Conservation (phyloP, 2,888 invertebrate genomes). For the Drosophila diplacantha region DNA sequence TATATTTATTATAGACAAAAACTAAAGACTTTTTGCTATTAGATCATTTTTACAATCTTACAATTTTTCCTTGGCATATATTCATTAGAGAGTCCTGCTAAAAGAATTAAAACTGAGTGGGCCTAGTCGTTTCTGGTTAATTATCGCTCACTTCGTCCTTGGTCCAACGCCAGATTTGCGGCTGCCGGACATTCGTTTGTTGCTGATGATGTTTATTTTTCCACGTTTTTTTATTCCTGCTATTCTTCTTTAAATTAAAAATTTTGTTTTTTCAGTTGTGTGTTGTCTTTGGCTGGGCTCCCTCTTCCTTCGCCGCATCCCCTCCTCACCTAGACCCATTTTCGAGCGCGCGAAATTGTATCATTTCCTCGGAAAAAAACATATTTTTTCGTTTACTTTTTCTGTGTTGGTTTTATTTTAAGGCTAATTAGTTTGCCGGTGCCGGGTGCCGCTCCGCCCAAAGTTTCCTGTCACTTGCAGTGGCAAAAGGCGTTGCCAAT, state of each 20-base stretch:
- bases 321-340: constrained; percentile 12
- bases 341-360: constrained; percentile 60
- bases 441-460: constrained; percentile 28
- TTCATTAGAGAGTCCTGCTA: background rate
- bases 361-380: constrained; percentile 66
- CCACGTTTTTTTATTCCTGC: constrained; percentile 27
- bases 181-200: constrained; percentile 12
- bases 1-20: background rate
- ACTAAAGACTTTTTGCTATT: no score
- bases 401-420: constrained; percentile 46
- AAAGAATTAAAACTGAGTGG: background rate
- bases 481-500: constrained; percentile 67
- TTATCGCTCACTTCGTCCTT: constrained; percentile 15
- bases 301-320: background rate
- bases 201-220: constrained; percentile 20
- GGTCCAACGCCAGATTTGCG: constrained; percentile 34
- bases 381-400: constrained; percentile 23
- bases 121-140: constrained; percentile 8
- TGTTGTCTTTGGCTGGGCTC: constrained; percentile 21
- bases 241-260: constrained; percentile 57
- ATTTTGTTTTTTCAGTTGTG: constrained; percentile 43
- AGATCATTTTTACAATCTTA: background rate
- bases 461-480: constrained; percentile 70
- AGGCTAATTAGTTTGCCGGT: constrained; percentile 69
- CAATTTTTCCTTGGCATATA: background rate